Conservation (phyloP, 2,113 vertebrate genomes). For the Salvelinus namaycush region DNA sequence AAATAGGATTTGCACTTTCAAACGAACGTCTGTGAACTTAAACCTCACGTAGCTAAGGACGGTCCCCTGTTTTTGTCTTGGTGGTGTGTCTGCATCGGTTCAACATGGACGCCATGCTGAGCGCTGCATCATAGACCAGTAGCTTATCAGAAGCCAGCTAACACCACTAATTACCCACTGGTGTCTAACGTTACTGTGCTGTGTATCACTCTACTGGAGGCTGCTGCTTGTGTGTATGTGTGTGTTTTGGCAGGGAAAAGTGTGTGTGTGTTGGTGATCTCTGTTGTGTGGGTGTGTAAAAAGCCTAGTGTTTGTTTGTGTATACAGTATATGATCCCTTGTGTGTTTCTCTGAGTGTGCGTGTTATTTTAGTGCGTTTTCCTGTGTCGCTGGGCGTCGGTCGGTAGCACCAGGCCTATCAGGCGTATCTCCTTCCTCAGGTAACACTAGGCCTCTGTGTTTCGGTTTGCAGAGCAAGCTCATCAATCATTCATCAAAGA, state of each 20-base stretch:
- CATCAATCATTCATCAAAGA: conserved; percentile 37
- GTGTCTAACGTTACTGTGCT: background rate
- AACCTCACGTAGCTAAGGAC: background rate
- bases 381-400: conserved; percentile 9
- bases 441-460: conserved; percentile 2
- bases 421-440: conserved; percentile 7
- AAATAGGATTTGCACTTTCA: background rate
- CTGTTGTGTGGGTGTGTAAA: background rate
- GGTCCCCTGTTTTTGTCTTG: background rate
- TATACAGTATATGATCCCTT: no score
- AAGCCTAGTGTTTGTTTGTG: background rate
- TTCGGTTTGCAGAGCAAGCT: conserved; percentile 23
- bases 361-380: conserved; percentile 2
- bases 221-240: background rate
- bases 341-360: background rate
- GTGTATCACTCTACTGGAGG: background rate
- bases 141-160: background rate
- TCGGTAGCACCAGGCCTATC: background rate
- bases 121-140: background rate
- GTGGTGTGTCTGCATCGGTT: background rate
- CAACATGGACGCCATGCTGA: background rate
- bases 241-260: background rate
- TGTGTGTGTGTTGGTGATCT: background rate
- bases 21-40: background rate
- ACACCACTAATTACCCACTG: background rate